These are phyloP conservation scores for Dinoponera quadriceps DNA, from an alignment of 1,140 invertebrate genomes.

Conservation along the genomic window DNA sequence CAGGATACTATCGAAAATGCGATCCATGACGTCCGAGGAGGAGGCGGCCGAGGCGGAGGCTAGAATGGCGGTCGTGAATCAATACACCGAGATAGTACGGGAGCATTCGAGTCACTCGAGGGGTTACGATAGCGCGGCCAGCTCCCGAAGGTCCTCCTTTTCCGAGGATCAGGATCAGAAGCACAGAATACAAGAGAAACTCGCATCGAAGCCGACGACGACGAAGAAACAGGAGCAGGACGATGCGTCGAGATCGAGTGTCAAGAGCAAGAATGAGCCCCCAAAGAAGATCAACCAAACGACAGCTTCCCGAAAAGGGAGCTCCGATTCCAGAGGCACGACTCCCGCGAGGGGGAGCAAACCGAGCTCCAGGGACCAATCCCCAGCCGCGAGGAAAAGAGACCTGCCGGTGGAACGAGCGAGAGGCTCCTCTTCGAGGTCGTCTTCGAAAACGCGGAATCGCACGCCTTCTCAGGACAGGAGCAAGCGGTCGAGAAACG, in stretches of 20 bases:
- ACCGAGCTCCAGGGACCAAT: slow-evolving; percentile 71
- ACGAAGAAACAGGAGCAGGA: neutral
- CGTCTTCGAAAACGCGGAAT: slow-evolving; percentile 72
- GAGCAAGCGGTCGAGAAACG: slow-evolving; percentile 58
- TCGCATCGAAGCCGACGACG: neutral
- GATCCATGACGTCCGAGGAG: slow-evolving; percentile 82
- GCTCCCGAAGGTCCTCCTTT: slow-evolving; percentile 60
- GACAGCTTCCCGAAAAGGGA: slow-evolving; percentile 20
- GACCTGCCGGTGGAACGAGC: slow-evolving; percentile 72
- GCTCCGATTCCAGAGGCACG: slow-evolving; percentile 57
- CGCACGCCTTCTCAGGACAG: slow-evolving; percentile 64
- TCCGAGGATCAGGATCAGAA: slow-evolving; percentile 62
- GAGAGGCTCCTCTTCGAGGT: slow-evolving; percentile 68
- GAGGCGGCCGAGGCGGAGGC: slow-evolving; percentile 87
- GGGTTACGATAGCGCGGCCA: slow-evolving; percentile 5
- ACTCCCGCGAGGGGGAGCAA: slow-evolving; percentile 61
- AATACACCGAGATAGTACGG: slow-evolving; percentile 92
- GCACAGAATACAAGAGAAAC: slow-evolving; percentile 14
- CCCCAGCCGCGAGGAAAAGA: slow-evolving; percentile 71
- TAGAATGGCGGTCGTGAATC: slow-evolving; percentile 88
- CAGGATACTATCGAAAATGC: slow-evolving; percentile 78
- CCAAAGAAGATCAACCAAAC: neutral
- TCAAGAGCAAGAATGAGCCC: neutral
- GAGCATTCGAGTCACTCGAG: slow-evolving; percentile 84
- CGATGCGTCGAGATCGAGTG: neutral